phyloP scores from a whole-genome alignment of 1,140 invertebrate species.

The Ptiloglossa arizonensis region DNA sequence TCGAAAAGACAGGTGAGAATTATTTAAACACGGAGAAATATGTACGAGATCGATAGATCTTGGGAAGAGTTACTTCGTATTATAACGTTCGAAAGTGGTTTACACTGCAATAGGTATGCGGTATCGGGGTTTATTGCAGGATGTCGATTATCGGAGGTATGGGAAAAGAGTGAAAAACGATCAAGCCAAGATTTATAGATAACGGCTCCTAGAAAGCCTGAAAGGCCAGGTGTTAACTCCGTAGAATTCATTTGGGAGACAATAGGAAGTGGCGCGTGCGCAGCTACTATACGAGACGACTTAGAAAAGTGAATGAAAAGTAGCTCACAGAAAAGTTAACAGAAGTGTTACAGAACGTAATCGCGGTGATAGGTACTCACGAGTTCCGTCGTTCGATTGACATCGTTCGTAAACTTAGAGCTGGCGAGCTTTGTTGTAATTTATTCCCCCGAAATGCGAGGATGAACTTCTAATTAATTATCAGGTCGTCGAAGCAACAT shows the following conservation, averaged over 20 bases:
- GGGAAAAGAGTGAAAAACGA: neutral
- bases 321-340: neutral
- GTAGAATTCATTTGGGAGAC: conserved; percentile 4
- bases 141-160: conserved; percentile 20
- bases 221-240: neutral
- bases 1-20: neutral
- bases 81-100: conserved; percentile 1
- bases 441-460: neutral
- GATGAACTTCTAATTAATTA: neutral
- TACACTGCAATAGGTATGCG: neutral
- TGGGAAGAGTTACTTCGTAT: neutral
- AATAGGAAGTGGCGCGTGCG: conserved; percentile 6
- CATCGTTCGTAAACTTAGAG: neutral
- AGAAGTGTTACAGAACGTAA: neutral
- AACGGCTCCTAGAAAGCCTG: conserved; percentile 6
- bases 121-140: conserved; percentile 35
- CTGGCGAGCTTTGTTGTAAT: neutral
- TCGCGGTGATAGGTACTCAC: too few species aligned
- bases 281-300: neutral
- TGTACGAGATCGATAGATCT: too few species aligned
- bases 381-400: too few species aligned
- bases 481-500: neutral
- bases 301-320: neutral
- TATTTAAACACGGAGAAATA: too few species aligned
- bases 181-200: neutral